Base-by-base conservation (phyloP, 2,888 invertebrate species). In the Xestia xanthographa region DNA sequence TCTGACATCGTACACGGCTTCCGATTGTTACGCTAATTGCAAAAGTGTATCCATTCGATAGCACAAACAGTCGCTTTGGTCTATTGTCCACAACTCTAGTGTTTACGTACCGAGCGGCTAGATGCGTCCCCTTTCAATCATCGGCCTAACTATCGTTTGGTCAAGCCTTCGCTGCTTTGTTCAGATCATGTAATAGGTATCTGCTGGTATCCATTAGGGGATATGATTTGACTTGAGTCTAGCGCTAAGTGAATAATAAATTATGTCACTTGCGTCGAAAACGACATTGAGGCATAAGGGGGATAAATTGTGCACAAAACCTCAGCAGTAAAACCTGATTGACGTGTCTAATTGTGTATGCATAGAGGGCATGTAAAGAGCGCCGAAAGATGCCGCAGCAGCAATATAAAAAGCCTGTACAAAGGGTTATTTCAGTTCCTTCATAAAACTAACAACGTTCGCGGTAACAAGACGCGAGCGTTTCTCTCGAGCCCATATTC, bases 401-500 rank as follows among this genome's bases (percentile, higher is more conserved):
- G 84, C 72, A 78, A 88, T 90, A 91, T 91, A 87, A 93, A 92
- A 93, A 91, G 87, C 89, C 86, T 86, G 90, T 89, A 94, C 94
- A 95, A 95, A 94, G 93, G 94, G 92, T 94, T 94, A 91, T 91
- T 91, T 92, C 90, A 92, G 92, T 92, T 93, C 91, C 93, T 93
- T 95, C 94, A 95, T 95, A 96, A 96, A 95, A 95, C 95, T 96
- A 96, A 96, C 95, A 95, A 96, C 95, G 95, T 93, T 93, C 89
- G 94, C 91, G 93, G 95, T 96, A 96, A 96, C 95, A 95, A 96
- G 95, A 94, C 93, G 91, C 93, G 94, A 94, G 91, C 92, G 93
- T 93, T 95, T 94, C 95, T 94, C 93, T 90, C 89, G 93, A 94
- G 95, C 94, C 95, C 95, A 95, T 93, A 95, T 95, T 94, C 94